Base-by-base conservation (phyloP, 92 coral and sea anemone genomes). In the Epizoanthus fatuus region DNA sequence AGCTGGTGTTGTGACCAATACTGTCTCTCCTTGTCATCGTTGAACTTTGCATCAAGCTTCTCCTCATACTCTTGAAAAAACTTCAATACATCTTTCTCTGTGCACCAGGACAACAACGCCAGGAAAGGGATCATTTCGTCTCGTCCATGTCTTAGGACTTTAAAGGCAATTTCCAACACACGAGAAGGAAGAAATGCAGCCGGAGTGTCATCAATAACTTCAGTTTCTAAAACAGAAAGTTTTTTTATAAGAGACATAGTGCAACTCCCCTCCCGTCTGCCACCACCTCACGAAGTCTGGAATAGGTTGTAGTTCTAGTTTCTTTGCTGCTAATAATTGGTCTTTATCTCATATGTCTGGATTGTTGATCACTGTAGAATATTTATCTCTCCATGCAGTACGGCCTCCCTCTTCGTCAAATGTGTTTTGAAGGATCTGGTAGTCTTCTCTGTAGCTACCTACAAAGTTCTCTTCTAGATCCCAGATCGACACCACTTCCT, bases 1-100 rank as follows among this genome's bases (percentile, higher is more conserved):
- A 90, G 81, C 25, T 69, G 63, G 63, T 89, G 81, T 17, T 79
- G 93, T 6, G 80, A 44, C 93, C 93, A 89, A 52, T 67, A 89
- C 37, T 76, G 90, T 22, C 90, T 20, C 62, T 79, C 86, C 42
- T 79, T 89, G 67, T 89, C 90, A 52, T 79, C 29, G 32, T 42
- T 63, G 47, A 85, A 89, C 16, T 80, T 29, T 42, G 83, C 66
- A 49, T 69, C 83, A 6, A 67, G 16, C 52, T 79, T 89, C 57
- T 79, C 83, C 17, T 89, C 49, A 22, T 63, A 32, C 14, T 84
- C 79, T 58, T 52, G 0, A 57, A 32, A 65, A 56, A 75, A 83
- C 25, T 2, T 15, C 14, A 14, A 35, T 3, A 88, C 91, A 39
- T 88, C 88, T 29, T 44, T 53, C 73, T 72, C 88, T 5, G 83